A percentile compares a stretch with the other conserved stretches of the same genome.
These are phyloP conservation scores for Alcis repandata DNA, from an alignment of 2,888 invertebrate species.

Conservation along the genomic window DNA sequence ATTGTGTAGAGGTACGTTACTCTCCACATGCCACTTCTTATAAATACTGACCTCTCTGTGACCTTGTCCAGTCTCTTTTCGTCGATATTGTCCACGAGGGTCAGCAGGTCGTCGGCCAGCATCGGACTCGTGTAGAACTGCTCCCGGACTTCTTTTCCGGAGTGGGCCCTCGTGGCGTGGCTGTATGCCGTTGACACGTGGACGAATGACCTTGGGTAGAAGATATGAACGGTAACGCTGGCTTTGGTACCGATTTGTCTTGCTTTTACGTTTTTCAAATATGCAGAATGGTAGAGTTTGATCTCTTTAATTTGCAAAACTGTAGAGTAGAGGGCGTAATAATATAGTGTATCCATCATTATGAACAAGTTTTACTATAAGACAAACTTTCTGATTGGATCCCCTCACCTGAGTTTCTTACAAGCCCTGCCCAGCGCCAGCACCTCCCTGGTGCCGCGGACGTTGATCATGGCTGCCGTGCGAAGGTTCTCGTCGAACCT, in stretches of 20 bases:
- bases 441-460: conserved; percentile 93
- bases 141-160: conserved; percentile 43
- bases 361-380: no score
- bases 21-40: no score
- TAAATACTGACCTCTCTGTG: conserved; percentile 41
- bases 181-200: conserved; percentile 66
- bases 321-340: no score
- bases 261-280: no score
- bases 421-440: conserved; percentile 90
- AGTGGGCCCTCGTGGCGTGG: conserved; percentile 68
- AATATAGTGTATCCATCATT: no score
- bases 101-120: conserved; percentile 49
- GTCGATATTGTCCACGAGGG: conserved; percentile 50
- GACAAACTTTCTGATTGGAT: no score
- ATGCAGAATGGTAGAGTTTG: not conserved
- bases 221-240: no score
- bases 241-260: no score
- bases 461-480: conserved; percentile 93
- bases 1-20: no score
- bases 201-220: conserved; percentile 62
- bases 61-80: conserved; percentile 43
- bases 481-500: conserved; percentile 95
- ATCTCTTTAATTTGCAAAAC: no score
- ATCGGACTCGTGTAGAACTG: conserved; percentile 49
- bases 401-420: conserved; percentile 84